A percentile compares a stretch with the other conserved stretches of the same genome.
Conservation (phyloP, 2,888 invertebrate species). For the Dolichomitus sp. region DNA sequence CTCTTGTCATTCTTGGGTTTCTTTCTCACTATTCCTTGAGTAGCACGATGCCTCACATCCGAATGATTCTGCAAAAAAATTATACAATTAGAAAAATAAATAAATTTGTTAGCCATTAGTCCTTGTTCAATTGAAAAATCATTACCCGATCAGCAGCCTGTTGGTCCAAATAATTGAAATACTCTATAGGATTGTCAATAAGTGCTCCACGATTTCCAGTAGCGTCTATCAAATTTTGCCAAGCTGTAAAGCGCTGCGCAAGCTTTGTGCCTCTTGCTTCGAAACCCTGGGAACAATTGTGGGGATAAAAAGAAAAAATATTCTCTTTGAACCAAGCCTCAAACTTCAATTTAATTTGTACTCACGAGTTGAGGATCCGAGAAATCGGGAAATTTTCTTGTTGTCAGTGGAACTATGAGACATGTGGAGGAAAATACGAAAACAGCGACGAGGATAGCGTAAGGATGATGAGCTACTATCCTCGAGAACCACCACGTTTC, state of each 20-base stretch:
- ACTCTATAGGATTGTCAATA: slow-evolving; percentile 90
- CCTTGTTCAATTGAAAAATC: not conserved
- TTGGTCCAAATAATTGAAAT: slow-evolving; percentile 79
- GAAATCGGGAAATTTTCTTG: slow-evolving; percentile 92
- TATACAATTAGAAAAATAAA: not conserved
- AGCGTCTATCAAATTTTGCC: slow-evolving; percentile 94
- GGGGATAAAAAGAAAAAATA: slow-evolving; percentile 1
- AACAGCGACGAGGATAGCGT: slow-evolving; percentile 89
- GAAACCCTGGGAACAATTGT: slow-evolving; percentile 90
- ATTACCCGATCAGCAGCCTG: slow-evolving; percentile 73
- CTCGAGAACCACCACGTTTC: slow-evolving; percentile 88
- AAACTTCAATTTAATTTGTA: slow-evolving; percentile 48
- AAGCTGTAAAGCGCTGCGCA: slow-evolving; percentile 93
- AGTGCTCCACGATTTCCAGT: slow-evolving; percentile 91
- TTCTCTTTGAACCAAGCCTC: not conserved
- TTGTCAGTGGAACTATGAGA: slow-evolving; percentile 89
- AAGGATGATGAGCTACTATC: slow-evolving; percentile 90
- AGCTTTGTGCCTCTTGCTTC: slow-evolving; percentile 96
- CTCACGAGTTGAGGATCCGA: slow-evolving; percentile 94
- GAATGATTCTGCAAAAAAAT: slow-evolving; percentile 51
- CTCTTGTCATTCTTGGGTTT: slow-evolving; percentile 82
- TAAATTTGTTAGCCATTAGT: not conserved
- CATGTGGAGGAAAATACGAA: slow-evolving; percentile 90
- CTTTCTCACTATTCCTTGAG: slow-evolving; percentile 80
- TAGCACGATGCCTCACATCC: slow-evolving; percentile 48